Base-by-base conservation (phyloP, 2,797 vertebrate species). In the Rhincodon typus region DNA sequence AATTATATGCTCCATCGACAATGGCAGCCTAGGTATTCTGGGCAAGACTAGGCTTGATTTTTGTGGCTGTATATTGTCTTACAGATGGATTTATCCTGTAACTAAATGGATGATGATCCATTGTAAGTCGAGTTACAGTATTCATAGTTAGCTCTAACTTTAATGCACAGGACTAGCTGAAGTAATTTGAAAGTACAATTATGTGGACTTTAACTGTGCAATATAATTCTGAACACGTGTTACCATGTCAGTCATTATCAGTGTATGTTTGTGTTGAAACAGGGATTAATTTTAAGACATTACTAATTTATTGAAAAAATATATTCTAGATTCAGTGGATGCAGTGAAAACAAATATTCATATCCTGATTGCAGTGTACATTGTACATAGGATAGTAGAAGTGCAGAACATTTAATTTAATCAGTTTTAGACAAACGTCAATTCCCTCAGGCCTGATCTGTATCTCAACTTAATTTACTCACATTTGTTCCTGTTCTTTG, bases 41-140 rank as follows among this genome's bases (percentile, higher is more conserved):
- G 96, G 95, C 96, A 96, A 96, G 95, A 95, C 96, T 69, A 95
- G 94, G 96, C 93, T 96, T 96, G 93, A 96, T 84, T 57, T 38
- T 96, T 27, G 70, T 66, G 93, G 79, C 94, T 96, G 72, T 96
- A 7, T 50, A 95, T 94, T 95, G 94, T 95, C 94, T 93, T 94
- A 1, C 62, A 90, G 77, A 42, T 19, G 57, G 86, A 94, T 70
- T 96, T 96, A 96, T 19, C 53, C 53, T 95, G 94, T 74, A 42
- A 94, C 74, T 94, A 53, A 46, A 94, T 94, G 42, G 93, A 74
- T 94, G 46, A 27, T 53, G 38, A 66, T 62, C 57, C 57, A 62
- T 94, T 12, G 53, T 95, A 70, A 74, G 46, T 62, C 42, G 57
- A 69, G 23, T 25, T 93, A 42, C 46, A 72, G 42, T 95, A 53